A percentile compares a stretch with the other conserved stretches of the same genome.
phyloP scores from a whole-genome alignment of 1,140 invertebrate genomes.

The Plutomurus gul region DNA sequence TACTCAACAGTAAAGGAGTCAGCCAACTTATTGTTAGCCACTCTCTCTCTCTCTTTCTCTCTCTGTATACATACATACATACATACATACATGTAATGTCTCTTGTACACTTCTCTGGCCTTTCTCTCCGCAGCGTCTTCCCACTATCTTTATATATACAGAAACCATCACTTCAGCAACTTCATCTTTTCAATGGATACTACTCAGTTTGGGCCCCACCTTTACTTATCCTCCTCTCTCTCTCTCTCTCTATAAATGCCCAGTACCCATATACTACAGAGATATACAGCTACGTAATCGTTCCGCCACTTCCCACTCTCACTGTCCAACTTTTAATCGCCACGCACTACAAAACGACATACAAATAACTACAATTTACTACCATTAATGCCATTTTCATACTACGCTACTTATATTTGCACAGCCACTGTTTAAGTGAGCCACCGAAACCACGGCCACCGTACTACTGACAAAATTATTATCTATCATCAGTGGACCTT shows the following conservation, averaged over 20 bases:
- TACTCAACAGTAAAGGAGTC: no score
- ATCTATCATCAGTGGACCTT: no score
- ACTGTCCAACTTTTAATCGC: background rate
- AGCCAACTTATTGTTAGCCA: no score
- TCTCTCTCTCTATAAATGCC: no score
- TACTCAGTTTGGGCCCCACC: no score
- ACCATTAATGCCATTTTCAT: background rate
- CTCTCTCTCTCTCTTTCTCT: no score
- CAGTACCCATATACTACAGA: no score
- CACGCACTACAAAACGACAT: background rate
- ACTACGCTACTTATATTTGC: constrained; percentile 4
- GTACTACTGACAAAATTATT: no score
- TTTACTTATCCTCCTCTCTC: background rate
- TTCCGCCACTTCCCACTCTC: background rate
- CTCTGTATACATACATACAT: background rate
- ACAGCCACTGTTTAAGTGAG: no score
- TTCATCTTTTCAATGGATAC: background rate
- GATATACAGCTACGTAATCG: background rate
- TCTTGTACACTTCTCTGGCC: no score
- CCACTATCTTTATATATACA: background rate
- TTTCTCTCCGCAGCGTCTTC: background rate
- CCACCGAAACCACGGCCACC: no score
- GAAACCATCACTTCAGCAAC: background rate
- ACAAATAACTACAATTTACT: background rate
- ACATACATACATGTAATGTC: background rate